A percentile compares a stretch with the other conserved stretches of the same genome.
Conservation (phyloP, 2,888 invertebrate species). For the Apodemia hepburni region DNA sequence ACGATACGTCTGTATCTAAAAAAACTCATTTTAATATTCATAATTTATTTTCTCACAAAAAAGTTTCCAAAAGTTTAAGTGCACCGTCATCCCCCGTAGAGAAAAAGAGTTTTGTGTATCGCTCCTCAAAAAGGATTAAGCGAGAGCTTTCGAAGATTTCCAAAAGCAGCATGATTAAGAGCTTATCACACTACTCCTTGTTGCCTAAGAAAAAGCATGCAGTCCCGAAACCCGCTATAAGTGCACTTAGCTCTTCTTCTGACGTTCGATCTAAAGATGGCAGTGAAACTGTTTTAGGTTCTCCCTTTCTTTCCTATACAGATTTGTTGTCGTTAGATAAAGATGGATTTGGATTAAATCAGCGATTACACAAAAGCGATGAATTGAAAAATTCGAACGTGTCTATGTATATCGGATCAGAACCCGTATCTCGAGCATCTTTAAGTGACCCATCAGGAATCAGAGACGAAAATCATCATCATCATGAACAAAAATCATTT, state of each 20-base stretch:
- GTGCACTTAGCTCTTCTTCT: conserved; percentile 60
- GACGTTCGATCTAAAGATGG: conserved; percentile 62
- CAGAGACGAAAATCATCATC: conserved; percentile 42
- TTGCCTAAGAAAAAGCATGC: conserved; percentile 60
- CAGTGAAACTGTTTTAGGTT: conserved; percentile 75
- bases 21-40: conserved; percentile 64
- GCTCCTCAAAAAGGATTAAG: conserved; percentile 65
- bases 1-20: conserved; percentile 49
- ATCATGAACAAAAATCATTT: conserved; percentile 41
- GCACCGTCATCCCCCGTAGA: conserved; percentile 70
- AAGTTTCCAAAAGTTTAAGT: conserved; percentile 60
- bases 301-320: conserved; percentile 72
- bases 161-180: conserved; percentile 70
- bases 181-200: conserved; percentile 67
- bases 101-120: conserved; percentile 62
- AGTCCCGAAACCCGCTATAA: conserved; percentile 48
- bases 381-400: conserved; percentile 53
- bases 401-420: conserved; percentile 72
- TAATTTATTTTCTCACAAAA: conserved; percentile 66
- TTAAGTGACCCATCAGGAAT: conserved; percentile 53
- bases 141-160: conserved; percentile 62
- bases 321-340: conserved; percentile 62
- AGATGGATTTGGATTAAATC: conserved; percentile 45
- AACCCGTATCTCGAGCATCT: conserved; percentile 63
- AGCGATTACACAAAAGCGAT: conserved; percentile 55